Base-by-base conservation (phyloP, 2,113 vertebrate genomes). In the Mobula birostris region DNA sequence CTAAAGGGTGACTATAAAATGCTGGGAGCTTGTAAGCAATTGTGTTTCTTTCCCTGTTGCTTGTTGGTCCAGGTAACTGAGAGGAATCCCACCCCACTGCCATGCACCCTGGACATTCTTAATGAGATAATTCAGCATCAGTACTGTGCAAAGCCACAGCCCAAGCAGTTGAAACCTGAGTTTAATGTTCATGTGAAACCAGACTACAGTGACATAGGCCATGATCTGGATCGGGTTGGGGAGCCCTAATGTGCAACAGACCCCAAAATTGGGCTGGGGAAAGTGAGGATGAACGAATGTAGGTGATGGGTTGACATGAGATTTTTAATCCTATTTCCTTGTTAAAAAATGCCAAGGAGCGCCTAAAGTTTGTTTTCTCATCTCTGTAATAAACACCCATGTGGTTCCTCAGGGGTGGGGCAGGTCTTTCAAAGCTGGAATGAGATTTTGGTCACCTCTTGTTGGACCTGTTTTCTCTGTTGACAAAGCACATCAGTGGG, bases 401-500 rank as follows among this genome's bases (percentile, higher is more conserved):
- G 8, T 7, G 4, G 36, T 21, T 40, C 63, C n/a, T 17, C 32
- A 48, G 21, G 32, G 66, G 91, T 32, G 5, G 32, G 40, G 32
- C 17, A 21, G 1, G 5, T 74, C 72, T 24, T 74, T 90, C 29
- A 32, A 90, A 90, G n/a, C 85, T 90, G 61, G n/a, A 90, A 66
- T 90, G 58, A 90, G 85, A 90, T 32, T n/a, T 90, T 6, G n/a
- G 85, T n/a, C 61, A 66, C 58, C 61, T 58, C 85, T 66, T 90
- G 91, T 93, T 74, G 74, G 40, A 93, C 91, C 91, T 93, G 91
- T 93, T 93, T 76, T 24, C 32, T n/a, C 58, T 93, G 91, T 93
- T 93, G 91, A 93, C 91, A 93, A 74, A 93, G 74, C 36, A 93
- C 91, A 74, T 48, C 40, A 74, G 68, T 93, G 91, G 91, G 66